Evolutionary conservation across 2,888 invertebrate species (phyloP).

Genomic region (Lypha dubia): DNA sequence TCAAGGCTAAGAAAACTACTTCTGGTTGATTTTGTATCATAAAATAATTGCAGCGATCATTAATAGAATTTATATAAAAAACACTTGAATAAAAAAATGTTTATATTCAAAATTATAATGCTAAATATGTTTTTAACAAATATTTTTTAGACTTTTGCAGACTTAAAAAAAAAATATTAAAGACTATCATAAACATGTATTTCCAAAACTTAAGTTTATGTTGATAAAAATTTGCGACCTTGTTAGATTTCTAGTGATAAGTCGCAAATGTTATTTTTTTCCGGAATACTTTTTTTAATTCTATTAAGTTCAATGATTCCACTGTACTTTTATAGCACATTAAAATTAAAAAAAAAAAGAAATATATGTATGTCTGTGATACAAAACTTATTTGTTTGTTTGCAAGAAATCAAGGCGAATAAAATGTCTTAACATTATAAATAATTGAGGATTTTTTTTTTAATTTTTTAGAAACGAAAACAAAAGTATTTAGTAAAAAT

Average conservation of each 20-base stretch:
- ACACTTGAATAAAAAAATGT: neutral
- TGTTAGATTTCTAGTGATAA: constrained; percentile 35
- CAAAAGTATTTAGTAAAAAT: constrained; percentile 21
- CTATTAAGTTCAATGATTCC: constrained; percentile 56
- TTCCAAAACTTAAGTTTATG: neutral
- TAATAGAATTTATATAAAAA: neutral
- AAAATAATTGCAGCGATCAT: neutral
- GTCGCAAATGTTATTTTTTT: constrained; percentile 24
- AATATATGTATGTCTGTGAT: too few species aligned
- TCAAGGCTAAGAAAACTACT: constrained; percentile 37
- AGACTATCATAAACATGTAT: neutral
- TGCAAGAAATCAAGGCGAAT: constrained; percentile 44
- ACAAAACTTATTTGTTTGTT: constrained; percentile 9
- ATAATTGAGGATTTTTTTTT: neutral
- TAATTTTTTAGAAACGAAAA: constrained; percentile 28
- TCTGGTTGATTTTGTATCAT: neutral
- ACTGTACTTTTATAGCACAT: constrained; percentile 10
- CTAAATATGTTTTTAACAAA: too few species aligned
- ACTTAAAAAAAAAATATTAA: constrained; percentile 18
- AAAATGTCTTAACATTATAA: neutral
- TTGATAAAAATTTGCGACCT: constrained; percentile 37
- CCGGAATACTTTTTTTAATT: neutral
- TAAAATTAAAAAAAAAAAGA: constrained; percentile 2
- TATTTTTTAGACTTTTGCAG: neutral
- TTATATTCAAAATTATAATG: neutral